Evolutionary conservation across 2,113 vertebrate genomes (phyloP), one percentile per base, ranked within the genome.

Genomic region (Colius striatus): DNA sequence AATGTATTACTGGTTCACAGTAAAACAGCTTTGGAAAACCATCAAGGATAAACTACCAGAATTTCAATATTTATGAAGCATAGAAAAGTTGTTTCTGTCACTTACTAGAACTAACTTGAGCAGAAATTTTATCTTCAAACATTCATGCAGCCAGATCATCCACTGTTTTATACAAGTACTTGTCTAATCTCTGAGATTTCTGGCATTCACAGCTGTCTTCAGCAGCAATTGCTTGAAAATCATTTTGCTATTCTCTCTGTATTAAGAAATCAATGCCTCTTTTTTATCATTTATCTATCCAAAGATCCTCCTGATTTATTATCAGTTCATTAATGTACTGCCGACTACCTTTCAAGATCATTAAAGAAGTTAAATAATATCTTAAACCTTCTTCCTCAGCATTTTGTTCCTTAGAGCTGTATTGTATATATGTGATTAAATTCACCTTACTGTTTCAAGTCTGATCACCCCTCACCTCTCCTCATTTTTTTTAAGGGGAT

Each of bases 281-380:
- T 94, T 96, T 96, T 96, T 93, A 96, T 81, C 94, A 95, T 96
- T 94, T 93, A 78, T 93, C 95, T 96, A 90, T 93, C 83, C 83
- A 84, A 88, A 94, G 92, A 83, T 81, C 76, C 61, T 96, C 66
- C 83, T 96, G 96, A 94, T 97, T 96, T 96, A 97, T 96, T 92
- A 88, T 77, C 85, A 84, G 88, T 92, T 97, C 93, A 96, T 96
- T 96, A 96, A 97, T 95, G 93, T 95, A 96, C 92, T 95, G 88
- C 94, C 88, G 91, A 95, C 89, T 94, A 90, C 94, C 88, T 95
- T 95, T 96, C 92, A 95, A 96, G 92, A 94, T 95, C 92, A 96
- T 96, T 96, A 96, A 96, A 92, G 72, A 94, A 96, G 82, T 94
- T 95, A 96, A 96, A 96, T 96, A 95, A 95, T 88, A 95, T 89